Evolutionary conservation across 2,113 vertebrate species (phyloP), one percentile per base, ranked within the genome.

Genomic region (Acanthochromis polyacanthus): DNA sequence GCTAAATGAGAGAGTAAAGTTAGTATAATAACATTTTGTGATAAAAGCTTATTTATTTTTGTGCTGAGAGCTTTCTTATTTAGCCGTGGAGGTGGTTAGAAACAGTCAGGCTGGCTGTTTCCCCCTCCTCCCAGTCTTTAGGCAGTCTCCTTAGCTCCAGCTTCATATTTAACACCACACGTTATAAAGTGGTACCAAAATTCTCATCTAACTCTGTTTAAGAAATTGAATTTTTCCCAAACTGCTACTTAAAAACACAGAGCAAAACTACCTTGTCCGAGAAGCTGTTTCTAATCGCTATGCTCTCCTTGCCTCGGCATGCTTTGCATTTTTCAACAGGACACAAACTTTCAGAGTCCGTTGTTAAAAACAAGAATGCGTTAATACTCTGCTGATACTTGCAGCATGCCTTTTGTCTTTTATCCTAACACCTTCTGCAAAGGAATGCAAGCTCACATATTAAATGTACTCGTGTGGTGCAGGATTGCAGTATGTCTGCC

Each of bases 361-460:
- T 61, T 36, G 51, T 23, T 45, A 58, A 40, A 64, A 38, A 48
- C n/a, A 45, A 43, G 3, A 38, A 20, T 12, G 7, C 59, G 8
- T 36, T 22, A 78, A 23, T 40, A 67, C n/a, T 30, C 9, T 60
- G 74, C 80, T 75, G 57, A 79, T 43, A 64, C 56, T 78, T 78
- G 78, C 88, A 83, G 90, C 93, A 89, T 91, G 89, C 72, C 32
- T 60, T 58, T 83, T 75, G 81, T 81, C 83, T 81, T 62, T 67
- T 61, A 45, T 62, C 65, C 62, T 83, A 72, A 88, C 77, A 58
- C 68, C 52, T 64, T 81, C 23, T 73, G 60, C 71, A 79, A 76
- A 86, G 48, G 69, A 91, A 89, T 87, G 86, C 72, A 14, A 87
- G 78, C 88, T 76, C 50, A 75, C 50, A 6, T 45, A 19, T 52